A percentile compares a stretch with the other conserved stretches of the same genome.
Evolutionary conservation across 2,888 invertebrate genomes (phyloP).

Genomic region (Platycnemis pennipes): DNA sequence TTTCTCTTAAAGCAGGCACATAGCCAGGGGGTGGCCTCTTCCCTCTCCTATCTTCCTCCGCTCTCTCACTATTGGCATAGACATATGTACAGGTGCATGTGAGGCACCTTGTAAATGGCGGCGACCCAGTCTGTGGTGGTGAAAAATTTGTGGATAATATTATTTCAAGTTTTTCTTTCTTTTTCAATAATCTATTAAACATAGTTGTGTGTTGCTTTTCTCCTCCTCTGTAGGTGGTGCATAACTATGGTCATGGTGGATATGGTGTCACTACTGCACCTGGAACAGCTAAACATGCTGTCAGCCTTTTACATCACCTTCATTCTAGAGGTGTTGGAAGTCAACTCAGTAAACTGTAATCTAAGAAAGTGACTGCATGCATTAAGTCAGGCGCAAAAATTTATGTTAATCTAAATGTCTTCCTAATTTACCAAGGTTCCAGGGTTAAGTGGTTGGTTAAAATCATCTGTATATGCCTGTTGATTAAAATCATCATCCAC

Average conservation of each 20-base stretch:
- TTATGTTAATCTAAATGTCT: constrained; percentile 44
- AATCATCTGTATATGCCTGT: constrained; percentile 55
- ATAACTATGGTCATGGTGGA: constrained; percentile 97
- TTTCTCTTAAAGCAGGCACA: too few species aligned
- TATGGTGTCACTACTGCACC: constrained; percentile 95
- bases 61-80: too few species aligned
- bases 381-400: not conserved
- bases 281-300: constrained; percentile 90
- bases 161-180: too few species aligned
- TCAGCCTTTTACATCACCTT: constrained; percentile 84
- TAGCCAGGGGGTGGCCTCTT: too few species aligned
- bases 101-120: too few species aligned
- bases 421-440: constrained; percentile 42
- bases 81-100: too few species aligned
- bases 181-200: not conserved
- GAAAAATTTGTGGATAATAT: too few species aligned
- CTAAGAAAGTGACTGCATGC: not conserved
- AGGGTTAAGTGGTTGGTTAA: constrained; percentile 46
- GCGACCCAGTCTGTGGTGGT: too few species aligned
- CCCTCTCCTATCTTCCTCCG: too few species aligned
- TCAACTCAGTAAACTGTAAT: constrained; percentile 65
- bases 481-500: constrained; percentile 51
- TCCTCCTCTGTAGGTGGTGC: constrained; percentile 84
- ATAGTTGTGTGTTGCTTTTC: not conserved
- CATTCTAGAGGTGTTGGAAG: constrained; percentile 63